Conservation (phyloP, 2,888 invertebrate species). For the Drosophila subquinaria region DNA sequence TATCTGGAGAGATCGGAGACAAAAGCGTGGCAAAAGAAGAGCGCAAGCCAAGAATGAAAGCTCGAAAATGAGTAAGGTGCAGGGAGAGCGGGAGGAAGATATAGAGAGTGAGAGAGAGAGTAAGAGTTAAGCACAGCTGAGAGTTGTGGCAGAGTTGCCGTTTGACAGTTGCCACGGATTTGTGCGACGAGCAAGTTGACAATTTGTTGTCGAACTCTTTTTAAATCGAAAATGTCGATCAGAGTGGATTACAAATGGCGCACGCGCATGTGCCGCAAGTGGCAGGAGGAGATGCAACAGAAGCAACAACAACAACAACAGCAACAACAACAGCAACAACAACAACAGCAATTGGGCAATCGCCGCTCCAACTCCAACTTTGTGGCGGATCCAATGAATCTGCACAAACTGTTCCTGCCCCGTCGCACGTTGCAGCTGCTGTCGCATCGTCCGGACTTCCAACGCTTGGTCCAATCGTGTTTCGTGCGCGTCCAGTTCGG, state of each 20-base stretch:
- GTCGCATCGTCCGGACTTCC: constrained; percentile 26
- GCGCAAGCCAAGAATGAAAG: not conserved
- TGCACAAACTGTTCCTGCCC: constrained; percentile 40
- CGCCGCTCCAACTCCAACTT: constrained; percentile 18
- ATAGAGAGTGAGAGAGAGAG: not conserved
- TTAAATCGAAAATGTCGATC: not conserved
- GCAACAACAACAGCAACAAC: not conserved
- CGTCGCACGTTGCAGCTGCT: constrained; percentile 31
- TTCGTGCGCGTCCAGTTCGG: constrained; percentile 40
- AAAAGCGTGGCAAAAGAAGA: not conserved
- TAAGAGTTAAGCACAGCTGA: not conserved
- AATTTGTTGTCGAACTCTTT: not conserved
- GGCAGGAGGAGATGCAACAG: constrained; percentile 40
- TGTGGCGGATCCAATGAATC: constrained; percentile 31
- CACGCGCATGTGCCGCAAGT: constrained; percentile 49
- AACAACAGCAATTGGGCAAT: not conserved
- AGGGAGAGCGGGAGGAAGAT: too few species aligned
- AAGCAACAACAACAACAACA: not conserved
- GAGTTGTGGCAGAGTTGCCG: not conserved
- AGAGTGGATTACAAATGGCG: constrained; percentile 47
- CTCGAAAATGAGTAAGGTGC: not conserved
- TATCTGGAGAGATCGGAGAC: not conserved
- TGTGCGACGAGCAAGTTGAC: constrained; percentile 21
- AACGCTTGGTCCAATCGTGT: constrained; percentile 29
- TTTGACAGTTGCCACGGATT: constrained; percentile 22